Evolutionary conservation across 2,113 vertebrate genomes (phyloP).

Genomic region (Channa maculata): DNA sequence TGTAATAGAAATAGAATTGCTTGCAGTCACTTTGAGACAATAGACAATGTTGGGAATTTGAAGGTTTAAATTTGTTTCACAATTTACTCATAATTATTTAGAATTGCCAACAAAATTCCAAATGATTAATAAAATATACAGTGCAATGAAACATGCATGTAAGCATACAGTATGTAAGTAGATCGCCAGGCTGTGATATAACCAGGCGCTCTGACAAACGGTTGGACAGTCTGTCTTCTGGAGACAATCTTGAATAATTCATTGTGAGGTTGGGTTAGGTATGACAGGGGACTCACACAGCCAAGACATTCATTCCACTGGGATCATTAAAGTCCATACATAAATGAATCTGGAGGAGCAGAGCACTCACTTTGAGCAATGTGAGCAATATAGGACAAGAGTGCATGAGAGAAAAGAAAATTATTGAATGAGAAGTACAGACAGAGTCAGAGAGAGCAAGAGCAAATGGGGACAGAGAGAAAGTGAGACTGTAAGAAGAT

Average conservation of each 20-base stretch:
- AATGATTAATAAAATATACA: no score
- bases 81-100: no score
- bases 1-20: no score
- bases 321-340: slow-evolving; percentile 47
- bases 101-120: no score
- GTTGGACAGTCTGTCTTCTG: slow-evolving; percentile 23
- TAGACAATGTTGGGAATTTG: no score
- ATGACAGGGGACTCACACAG: slow-evolving; percentile 18
- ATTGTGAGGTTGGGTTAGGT: slow-evolving; percentile 32
- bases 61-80: no score
- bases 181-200: not conserved
- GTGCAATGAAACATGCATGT: not conserved
- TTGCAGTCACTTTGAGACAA: no score
- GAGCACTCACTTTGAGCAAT: slow-evolving; percentile 52
- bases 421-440: slow-evolving; percentile 22
- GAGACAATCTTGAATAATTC: slow-evolving; percentile 45
- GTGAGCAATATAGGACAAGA: slow-evolving; percentile 36
- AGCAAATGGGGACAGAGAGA: not conserved
- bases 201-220: slow-evolving; percentile 6
- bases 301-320: slow-evolving; percentile 15
- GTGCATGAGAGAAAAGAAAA: slow-evolving; percentile 17
- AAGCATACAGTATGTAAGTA: not conserved
- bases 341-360: slow-evolving; percentile 29
- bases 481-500: slow-evolving; percentile 13
- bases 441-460: not conserved